These are phyloP conservation scores for Trissolcus brochymenae DNA, from an alignment of 2,888 invertebrate genomes.

Conservation along the genomic window DNA sequence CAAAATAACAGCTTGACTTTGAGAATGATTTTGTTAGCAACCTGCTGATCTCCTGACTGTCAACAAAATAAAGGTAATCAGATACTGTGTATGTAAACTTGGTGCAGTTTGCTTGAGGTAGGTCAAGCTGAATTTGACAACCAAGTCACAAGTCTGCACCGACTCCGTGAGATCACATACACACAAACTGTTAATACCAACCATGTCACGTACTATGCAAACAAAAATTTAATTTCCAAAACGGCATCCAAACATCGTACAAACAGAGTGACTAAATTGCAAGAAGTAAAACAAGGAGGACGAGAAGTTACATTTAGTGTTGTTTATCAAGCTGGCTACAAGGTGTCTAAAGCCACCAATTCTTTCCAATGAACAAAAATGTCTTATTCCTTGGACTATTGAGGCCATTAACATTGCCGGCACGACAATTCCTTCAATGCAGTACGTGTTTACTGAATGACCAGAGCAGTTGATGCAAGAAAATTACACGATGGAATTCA, in stretches of 20 bases:
- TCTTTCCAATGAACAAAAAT: conserved; percentile 14
- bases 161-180: not conserved
- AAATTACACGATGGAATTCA: conserved; percentile 54
- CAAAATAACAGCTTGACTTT: not conserved
- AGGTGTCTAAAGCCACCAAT: not conserved
- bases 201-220: conserved; percentile 4
- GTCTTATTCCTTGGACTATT: conserved; percentile 25
- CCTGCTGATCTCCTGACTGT: not conserved
- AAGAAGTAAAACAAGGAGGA: not conserved
- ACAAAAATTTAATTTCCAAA: not conserved
- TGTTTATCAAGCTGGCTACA: too few relatives aligned
- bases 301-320: too few relatives aligned
- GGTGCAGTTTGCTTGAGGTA: conserved; percentile 25
- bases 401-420: conserved; percentile 37
- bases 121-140: conserved; percentile 28
- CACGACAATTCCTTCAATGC: conserved; percentile 46
- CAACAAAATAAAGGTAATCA: conserved; percentile 12
- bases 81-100: conserved; percentile 28
- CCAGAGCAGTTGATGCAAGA: conserved; percentile 40
- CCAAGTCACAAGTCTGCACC: conserved; percentile 13
- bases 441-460: conserved; percentile 49
- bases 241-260: not conserved
- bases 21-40: not conserved
- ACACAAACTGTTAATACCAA: not conserved
- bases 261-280: not conserved